Percentiles rank a stretch among this genome's conserved stretches.
Evolutionary conservation across 2,113 vertebrate genomes (phyloP).

Genomic region (Gasterosteus aculeatus): DNA sequence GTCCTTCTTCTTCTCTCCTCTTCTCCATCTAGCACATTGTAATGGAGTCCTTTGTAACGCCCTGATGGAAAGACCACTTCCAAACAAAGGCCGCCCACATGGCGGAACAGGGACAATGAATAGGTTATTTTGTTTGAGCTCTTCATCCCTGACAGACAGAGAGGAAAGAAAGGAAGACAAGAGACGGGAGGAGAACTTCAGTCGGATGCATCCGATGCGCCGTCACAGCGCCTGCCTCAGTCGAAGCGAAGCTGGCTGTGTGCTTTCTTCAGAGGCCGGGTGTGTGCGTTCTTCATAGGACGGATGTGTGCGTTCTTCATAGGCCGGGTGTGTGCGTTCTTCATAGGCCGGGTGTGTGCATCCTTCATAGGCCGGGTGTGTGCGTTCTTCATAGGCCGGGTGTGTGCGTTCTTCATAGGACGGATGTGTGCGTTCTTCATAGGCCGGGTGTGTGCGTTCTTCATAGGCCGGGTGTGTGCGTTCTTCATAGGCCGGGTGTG

Average conservation of each 20-base stretch:
- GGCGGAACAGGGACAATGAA: conserved; percentile 70
- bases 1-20: conserved; percentile 26
- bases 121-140: conserved; percentile 67
- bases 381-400: no score
- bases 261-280: background rate
- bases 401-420: no score
- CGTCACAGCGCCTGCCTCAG: background rate
- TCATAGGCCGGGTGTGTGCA: no score
- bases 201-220: conserved; percentile 12
- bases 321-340: no score
- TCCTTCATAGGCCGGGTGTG: no score
- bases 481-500: background rate
- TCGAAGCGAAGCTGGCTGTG: conserved; percentile 21
- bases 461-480: background rate
- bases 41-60: conserved; percentile 64
- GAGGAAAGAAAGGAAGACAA: background rate
- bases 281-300: no score
- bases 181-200: conserved; percentile 10
- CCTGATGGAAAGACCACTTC: conserved; percentile 74
- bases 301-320: no score
- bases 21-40: conserved; percentile 57
- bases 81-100: conserved; percentile 67
- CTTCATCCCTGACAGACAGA: conserved; percentile 50
- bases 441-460: background rate
- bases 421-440: background rate